Conservation (phyloP, 2,113 vertebrate species). For the Callocephalon fimbriatum region DNA sequence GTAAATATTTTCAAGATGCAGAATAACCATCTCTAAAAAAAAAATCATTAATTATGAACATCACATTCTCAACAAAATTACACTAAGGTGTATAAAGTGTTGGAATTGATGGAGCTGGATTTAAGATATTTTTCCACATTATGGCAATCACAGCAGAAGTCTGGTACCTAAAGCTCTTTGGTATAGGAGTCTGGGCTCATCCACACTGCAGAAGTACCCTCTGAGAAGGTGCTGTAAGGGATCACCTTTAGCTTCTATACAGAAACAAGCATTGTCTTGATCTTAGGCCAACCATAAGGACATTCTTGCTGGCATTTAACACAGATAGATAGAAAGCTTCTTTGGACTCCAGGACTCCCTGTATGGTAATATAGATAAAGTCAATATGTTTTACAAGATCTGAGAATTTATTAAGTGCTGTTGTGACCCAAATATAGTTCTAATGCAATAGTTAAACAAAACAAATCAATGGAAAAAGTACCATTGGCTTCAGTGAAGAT, state of each 20-base stretch:
- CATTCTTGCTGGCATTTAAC: neutral
- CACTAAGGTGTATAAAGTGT: neutral
- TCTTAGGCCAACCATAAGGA: neutral
- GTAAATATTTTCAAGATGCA: neutral
- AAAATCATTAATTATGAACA: neutral
- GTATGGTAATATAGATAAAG: neutral
- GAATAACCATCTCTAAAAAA: neutral
- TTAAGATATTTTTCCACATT: neutral
- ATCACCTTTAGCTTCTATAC: neutral
- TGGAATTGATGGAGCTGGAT: neutral
- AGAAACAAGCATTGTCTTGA: neutral
- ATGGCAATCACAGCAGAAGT: neutral
- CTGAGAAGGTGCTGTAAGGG: neutral
- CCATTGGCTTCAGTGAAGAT: neutral
- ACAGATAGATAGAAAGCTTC: neutral
- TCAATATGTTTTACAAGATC: neutral
- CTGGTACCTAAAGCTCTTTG: neutral
- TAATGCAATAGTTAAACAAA: slow-evolving; percentile 4
- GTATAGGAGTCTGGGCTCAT: neutral
- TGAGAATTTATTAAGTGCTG: slow-evolving; percentile 17
- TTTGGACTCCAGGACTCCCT: neutral
- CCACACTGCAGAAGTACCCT: neutral
- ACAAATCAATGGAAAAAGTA: neutral
- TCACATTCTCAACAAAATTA: neutral
- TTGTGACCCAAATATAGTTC: neutral